Evolutionary conservation across 1,140 invertebrate species (phyloP), one percentile per base, ranked within the genome.

Genomic region (Diplogasteroides magnus): DNA sequence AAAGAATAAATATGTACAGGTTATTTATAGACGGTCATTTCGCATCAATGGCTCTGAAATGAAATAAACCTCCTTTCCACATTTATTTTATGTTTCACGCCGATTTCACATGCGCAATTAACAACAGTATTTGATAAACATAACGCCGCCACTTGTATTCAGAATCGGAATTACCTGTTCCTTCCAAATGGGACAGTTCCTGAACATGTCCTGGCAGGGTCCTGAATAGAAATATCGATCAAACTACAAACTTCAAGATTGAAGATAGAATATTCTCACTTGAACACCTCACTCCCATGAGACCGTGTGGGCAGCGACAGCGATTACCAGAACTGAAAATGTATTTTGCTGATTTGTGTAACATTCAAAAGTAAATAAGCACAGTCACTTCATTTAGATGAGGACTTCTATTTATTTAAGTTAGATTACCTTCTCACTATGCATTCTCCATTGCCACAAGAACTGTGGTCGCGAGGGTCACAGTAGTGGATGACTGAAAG

Each of bases 151-250:
- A n/a, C n/a, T n/a, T n/a, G n/a, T n/a, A n/a, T n/a, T n/a, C n/a
- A n/a, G n/a, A n/a, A n/a, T n/a, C n/a, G n/a, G 37, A 48, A 6
- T 48, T 19, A 48, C 37, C 37, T 48, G 78, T 28, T 72, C 67
- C 31, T 78, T 66, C 78, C 78, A 80, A 13, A 73, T 61, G 0
- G 59, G 71, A 31, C 78, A 80, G 48, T 71, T 76, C 32, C 67
- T 61, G 66, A 82, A 80, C 19, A 82, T 66, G 55, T 82, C 78
- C 64, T 82, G 79, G 66, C 78, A 80, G 19, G 79, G 79, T 57
- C 78, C 80, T 82, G 37, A 48, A 75, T 59, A 23, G 31, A 2
- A 13, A 68, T 15, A 61, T 15, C 19, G 25, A 55, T 71, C 25
- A 71, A 31, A 58, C 2, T 32, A 6, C 32, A 58, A 61, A 64